Base-by-base conservation (phyloP, 2,888 invertebrate species). In the Calameuta pallipes region DNA sequence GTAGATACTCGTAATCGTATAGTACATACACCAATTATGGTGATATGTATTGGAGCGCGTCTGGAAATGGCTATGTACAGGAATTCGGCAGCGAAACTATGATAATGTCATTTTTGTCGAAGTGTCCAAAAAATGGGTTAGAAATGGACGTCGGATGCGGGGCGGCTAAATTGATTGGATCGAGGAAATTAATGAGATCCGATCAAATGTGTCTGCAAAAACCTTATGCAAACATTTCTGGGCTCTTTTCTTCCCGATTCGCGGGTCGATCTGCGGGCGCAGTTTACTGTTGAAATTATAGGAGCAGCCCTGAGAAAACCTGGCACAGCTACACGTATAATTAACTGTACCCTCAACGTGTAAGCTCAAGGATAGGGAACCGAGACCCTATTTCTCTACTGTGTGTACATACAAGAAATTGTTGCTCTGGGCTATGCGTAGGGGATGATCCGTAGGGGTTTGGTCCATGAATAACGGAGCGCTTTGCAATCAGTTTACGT, bases 401-500 rank as follows among this genome's bases (percentile, higher is more conserved):
- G 77, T 81, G 77, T 80, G 73, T 80, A 80, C 80, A 81, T 80
- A 80, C 80, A 81, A 83, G 81, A 85, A 83, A 83, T 80, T 85
- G 83, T 84, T 80, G 82, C 84, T 81, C 69, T 68, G 75, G 83
- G 85, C 84, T 79, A 80, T 37, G 74, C 23, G 80, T 78, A 77
- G 79, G 82, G 82, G 81, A 81, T 83, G 81, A 84, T 84, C 84
- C 83, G 82, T 80, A 79, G 80, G 82, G 82, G 81, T 82, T 83
- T 82, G 75, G 78, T 73, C 81, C 83, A 83, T 83, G 85, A 85
- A 86, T 86, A 84, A 83, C 78, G 78, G 77, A 80, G 23, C 56
- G 56, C 56, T 56, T 56, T 56, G 56, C 56, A 56, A 56, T 56
- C 56, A 56, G 56, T 56, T 56, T 56, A 9, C 56, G 56, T 56